These are phyloP conservation scores for Gila orcuttii DNA, from an alignment of 2,113 vertebrate species.

Conservation along the genomic window DNA sequence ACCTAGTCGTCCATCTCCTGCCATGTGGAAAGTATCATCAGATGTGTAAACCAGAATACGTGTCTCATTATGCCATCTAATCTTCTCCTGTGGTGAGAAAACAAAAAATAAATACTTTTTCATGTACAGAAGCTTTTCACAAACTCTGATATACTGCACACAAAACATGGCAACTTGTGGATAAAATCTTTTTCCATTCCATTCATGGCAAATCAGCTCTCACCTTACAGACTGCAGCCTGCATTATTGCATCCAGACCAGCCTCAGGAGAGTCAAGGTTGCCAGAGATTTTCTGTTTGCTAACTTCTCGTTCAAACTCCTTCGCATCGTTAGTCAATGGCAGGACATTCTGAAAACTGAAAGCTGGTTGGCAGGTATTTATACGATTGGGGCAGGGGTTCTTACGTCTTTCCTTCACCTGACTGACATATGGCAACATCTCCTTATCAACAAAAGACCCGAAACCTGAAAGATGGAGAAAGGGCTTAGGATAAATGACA, in stretches of 20 bases:
- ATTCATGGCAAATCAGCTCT: not conserved
- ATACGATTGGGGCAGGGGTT: conserved; percentile 73
- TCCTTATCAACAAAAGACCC: conserved; percentile 85
- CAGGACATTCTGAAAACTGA: conserved; percentile 78
- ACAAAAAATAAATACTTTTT: not conserved
- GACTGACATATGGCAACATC: conserved; percentile 78
- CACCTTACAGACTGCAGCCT: conserved; percentile 80
- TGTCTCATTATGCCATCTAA: conserved; percentile 80
- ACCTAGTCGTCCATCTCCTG: conserved; percentile 80
- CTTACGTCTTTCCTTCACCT: conserved; percentile 62
- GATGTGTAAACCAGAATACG: conserved; percentile 82
- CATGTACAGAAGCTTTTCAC: not conserved
- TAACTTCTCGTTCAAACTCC: conserved; percentile 74
- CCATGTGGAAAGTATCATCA: conserved; percentile 82
- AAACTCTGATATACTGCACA: no score
- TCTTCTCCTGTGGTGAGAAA: conserved; percentile 68
- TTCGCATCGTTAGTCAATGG: conserved; percentile 67
- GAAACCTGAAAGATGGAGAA: conserved; percentile 70
- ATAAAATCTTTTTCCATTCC: not conserved
- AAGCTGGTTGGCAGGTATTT: conserved; percentile 74
- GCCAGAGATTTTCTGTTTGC: conserved; percentile 77
- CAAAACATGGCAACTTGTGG: no score
- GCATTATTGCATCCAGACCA: conserved; percentile 82
- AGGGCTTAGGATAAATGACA: not conserved
- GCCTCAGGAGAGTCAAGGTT: conserved; percentile 81